Percentiles rank a stretch among this genome's conserved stretches.
phyloP scores from a whole-genome alignment of 2,888 invertebrate species.

The Drosophila aldrichi region DNA sequence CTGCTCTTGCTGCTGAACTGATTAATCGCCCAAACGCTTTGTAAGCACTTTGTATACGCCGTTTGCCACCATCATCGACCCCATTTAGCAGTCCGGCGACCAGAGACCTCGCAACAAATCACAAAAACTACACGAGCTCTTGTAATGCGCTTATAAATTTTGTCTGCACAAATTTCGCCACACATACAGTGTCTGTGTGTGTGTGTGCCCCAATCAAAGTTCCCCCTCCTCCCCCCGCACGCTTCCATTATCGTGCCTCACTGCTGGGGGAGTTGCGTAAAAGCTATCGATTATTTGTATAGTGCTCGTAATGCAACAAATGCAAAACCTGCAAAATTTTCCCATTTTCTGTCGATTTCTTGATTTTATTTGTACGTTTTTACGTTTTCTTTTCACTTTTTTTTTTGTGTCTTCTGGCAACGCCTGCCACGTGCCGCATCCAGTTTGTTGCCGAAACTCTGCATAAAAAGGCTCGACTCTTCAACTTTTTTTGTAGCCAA shows the following conservation, averaged over 20 bases:
- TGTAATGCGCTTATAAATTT: constrained; percentile 80
- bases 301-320: constrained; percentile 62
- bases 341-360: constrained; percentile 35
- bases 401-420: constrained; percentile 19
- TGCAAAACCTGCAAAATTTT: constrained; percentile 49
- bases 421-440: constrained; percentile 34
- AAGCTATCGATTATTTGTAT: constrained; percentile 76
- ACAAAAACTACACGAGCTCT: constrained; percentile 66
- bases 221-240: neutral
- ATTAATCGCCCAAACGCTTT: constrained; percentile 80
- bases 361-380: constrained; percentile 4
- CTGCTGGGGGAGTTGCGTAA: constrained; percentile 58
- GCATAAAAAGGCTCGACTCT: constrained; percentile 1
- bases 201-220: constrained; percentile 8
- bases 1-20: constrained; percentile 67
- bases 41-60: constrained; percentile 70
- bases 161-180: constrained; percentile 71
- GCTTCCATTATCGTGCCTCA: constrained; percentile 24
- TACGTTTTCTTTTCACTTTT: constrained; percentile 20
- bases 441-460: neutral
- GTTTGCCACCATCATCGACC: constrained; percentile 33
- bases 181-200: neutral
- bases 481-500: constrained; percentile 7
- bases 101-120: constrained; percentile 63
- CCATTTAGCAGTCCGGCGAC: constrained; percentile 23